Evolutionary conservation across 2,888 invertebrate species (phyloP).

Genomic region (Pristionchus mayeri): DNA sequence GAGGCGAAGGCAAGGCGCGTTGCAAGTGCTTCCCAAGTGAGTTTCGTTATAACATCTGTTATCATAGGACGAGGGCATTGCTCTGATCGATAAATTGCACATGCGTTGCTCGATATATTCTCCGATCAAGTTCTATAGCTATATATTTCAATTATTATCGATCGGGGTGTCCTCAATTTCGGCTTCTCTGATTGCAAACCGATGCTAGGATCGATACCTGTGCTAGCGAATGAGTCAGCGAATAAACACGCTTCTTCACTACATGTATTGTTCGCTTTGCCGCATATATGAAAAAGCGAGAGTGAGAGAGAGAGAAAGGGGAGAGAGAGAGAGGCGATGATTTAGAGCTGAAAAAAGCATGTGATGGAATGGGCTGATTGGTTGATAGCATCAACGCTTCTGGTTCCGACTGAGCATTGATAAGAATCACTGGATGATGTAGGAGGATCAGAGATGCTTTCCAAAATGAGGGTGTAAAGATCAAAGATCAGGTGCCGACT

Average conservation of each 20-base stretch:
- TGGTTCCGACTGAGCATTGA: neutral
- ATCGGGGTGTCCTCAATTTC: neutral
- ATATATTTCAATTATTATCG: no score
- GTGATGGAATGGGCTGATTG: neutral
- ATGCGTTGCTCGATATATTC: neutral
- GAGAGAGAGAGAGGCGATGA: neutral
- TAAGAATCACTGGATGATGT: neutral
- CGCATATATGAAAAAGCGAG: conserved; percentile 28
- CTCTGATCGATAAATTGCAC: neutral
- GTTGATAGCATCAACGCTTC: neutral
- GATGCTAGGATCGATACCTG: conserved; percentile 28
- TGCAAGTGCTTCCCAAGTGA: conserved; percentile 48
- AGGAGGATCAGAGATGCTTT: neutral
- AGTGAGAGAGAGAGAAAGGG: neutral
- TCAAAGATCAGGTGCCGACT: conserved; percentile 38
- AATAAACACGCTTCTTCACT: conserved; percentile 13
- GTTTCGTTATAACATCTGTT: no score
- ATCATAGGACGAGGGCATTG: no score
- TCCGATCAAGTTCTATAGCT: no score
- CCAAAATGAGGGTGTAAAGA: neutral
- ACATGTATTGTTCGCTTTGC: neutral
- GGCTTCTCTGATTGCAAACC: conserved; percentile 1
- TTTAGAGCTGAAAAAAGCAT: neutral
- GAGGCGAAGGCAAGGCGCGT: conserved; percentile 52
- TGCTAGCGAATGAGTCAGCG: conserved; percentile 37